These are phyloP conservation scores for Agapostemon virescens DNA, from an alignment of 2,888 invertebrate species.

Conservation along the genomic window DNA sequence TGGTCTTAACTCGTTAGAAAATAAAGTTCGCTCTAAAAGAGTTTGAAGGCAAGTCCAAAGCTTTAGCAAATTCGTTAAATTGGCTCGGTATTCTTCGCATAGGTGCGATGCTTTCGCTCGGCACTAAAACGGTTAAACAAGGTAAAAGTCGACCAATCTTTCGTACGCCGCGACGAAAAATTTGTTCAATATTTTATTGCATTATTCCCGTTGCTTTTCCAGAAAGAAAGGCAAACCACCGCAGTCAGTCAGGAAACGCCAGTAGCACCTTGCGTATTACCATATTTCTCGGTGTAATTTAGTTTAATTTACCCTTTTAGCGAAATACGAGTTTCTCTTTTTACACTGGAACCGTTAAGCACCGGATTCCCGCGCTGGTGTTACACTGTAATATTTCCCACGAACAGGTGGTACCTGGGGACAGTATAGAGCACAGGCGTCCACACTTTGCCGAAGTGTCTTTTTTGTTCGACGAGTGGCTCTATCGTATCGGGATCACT, in stretches of 20 bases:
- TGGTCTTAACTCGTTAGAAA: too few species aligned
- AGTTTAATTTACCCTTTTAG: too few species aligned
- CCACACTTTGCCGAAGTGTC: constrained; percentile 54
- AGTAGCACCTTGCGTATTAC: background rate
- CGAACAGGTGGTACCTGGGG: constrained; percentile 67
- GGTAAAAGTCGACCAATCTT: too few species aligned
- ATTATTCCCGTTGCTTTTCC: too few species aligned
- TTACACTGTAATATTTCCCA: constrained; percentile 57
- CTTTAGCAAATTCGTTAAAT: too few species aligned
- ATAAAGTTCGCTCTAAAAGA: too few species aligned
- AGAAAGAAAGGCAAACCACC: background rate
- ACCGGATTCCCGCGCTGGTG: constrained; percentile 18
- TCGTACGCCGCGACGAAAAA: too few species aligned
- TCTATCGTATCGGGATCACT: constrained; percentile 56
- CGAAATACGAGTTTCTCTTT: background rate
- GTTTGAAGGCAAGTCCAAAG: too few species aligned
- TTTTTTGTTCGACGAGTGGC: constrained; percentile 60
- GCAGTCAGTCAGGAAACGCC: background rate
- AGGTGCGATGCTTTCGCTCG: too few species aligned
- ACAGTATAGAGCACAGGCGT: constrained; percentile 42
- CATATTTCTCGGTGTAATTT: background rate
- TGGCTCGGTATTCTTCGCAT: too few species aligned
- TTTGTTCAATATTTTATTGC: too few species aligned
- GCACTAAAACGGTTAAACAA: too few species aligned
- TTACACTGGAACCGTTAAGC: constrained; percentile 14